Base-by-base conservation (phyloP, 2,797 vertebrate species). In the Tolypeutes matacus region DNA sequence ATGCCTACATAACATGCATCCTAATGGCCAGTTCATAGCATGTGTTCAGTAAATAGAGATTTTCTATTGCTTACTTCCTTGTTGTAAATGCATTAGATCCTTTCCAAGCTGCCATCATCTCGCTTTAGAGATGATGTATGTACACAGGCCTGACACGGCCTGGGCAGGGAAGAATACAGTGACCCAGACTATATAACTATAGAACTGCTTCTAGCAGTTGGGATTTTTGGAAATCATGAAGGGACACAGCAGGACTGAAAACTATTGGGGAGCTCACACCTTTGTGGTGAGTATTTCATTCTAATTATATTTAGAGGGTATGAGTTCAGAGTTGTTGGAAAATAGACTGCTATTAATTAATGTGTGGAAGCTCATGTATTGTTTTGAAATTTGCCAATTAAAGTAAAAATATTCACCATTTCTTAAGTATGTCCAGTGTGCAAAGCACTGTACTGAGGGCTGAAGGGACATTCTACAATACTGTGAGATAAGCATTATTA, bases 271-370 rank as follows among this genome's bases (percentile, higher is more conserved):
- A 94, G 96, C 89, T 93, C 91, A 83, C 4, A 91, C 65, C 75
- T 93, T 78, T 82, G 36, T 82, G 67, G 76, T 80, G 29, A 94
- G n/a, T 67, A 76, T 76, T 91, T 76, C 67, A n/a, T 69, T 67
- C 86, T 94, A 85, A 97, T 93, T 96, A 85, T 91, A 93, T 46
- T 84, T 93, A 83, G 93, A 96, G 72, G 94, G 56, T 93, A 96
- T 36, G 88, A 64, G 64, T 96, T 93, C 67, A 62, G 92, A 96
- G 82, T 92, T 95, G 89, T 72, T 93, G 69, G 76, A 95, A 97
- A 96, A 93, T 82, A 93, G 4, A 91, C 56, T 67, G 70, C n/a
- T 34, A 83, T 85, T 90, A 92, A 93, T 96, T 92, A 96, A 90
- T 86, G 65, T 91, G 89, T 84, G 72, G 89, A 96, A 82, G 89